Evolutionary conservation across 2,113 vertebrate genomes (phyloP).

Genomic region (Oreochromis aureus): DNA sequence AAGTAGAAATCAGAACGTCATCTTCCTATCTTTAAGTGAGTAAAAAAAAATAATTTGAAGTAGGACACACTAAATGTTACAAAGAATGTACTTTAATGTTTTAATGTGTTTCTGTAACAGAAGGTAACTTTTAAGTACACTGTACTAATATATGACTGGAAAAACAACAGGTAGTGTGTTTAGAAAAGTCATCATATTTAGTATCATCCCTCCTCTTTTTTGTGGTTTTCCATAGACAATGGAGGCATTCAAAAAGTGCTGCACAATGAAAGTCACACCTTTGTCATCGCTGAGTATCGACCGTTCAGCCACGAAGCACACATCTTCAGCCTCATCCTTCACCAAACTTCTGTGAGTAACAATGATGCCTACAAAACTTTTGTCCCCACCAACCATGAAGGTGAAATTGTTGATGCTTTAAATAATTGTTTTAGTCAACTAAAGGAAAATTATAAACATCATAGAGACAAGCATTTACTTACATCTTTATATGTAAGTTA

Average conservation of each 20-base stretch:
- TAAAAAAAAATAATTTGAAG: background rate
- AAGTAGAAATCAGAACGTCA: no score
- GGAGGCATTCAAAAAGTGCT: constrained; percentile 63
- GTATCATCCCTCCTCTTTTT: background rate
- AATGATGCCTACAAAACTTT: background rate
- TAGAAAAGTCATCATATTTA: background rate
- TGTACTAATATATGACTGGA: background rate
- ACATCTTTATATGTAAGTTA: background rate
- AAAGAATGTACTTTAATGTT: background rate
- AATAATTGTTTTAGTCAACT: background rate
- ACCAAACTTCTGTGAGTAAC: constrained; percentile 48
- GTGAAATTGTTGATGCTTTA: background rate
- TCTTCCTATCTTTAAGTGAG: constrained; percentile 65
- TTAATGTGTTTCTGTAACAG: background rate
- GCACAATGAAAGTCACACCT: background rate
- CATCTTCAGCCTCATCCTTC: constrained; percentile 26
- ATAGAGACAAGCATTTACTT: background rate
- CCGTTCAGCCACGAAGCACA: background rate
- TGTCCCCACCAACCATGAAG: background rate
- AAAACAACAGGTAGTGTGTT: background rate
- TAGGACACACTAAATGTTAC: background rate
- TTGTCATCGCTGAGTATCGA: constrained; percentile 59
- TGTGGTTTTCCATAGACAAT: constrained; percentile 21
- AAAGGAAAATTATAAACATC: background rate
- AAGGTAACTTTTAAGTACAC: background rate